Evolutionary conservation across 1,140 invertebrate genomes (phyloP).

Genomic region (Drosophila pectinifera): DNA sequence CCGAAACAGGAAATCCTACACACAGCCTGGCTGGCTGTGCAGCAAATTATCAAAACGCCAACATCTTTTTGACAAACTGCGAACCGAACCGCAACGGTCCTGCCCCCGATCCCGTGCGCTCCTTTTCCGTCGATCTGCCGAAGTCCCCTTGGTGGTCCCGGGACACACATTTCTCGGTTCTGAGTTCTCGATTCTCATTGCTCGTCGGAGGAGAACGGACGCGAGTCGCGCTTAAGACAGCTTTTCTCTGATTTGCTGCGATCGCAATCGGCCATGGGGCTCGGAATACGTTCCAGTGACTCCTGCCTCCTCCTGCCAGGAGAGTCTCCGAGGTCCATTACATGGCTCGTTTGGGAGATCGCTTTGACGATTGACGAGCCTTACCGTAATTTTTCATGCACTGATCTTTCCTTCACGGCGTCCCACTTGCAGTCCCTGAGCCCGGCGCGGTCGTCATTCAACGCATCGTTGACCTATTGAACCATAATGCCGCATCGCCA

Average conservation of each 20-base stretch:
- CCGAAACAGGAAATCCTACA: constrained; percentile 80
- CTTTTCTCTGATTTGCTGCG: constrained; percentile 77
- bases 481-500: constrained; percentile 66
- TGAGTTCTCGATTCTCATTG: constrained; percentile 34
- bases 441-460: constrained; percentile 61
- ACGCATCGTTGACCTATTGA: constrained; percentile 84
- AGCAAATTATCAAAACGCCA: constrained; percentile 83
- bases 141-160: constrained; percentile 40
- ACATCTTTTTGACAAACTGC: constrained; percentile 84
- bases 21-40: constrained; percentile 54
- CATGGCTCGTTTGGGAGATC: constrained; percentile 74
- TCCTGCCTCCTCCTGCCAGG: constrained; percentile 32
- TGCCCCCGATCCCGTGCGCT: neutral
- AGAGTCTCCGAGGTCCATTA: constrained; percentile 43
- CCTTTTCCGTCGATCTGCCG: constrained; percentile 12
- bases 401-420: constrained; percentile 67
- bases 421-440: constrained; percentile 12
- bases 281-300: constrained; percentile 45
- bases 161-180: constrained; percentile 38
- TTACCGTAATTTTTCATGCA: constrained; percentile 81
- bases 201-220: constrained; percentile 44
- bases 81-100: constrained; percentile 42
- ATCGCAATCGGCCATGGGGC: constrained; percentile 68
- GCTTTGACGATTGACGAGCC: constrained; percentile 75
- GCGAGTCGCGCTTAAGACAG: constrained; percentile 56